These are phyloP conservation scores for Rachycentron canadum DNA, from an alignment of 2,797 vertebrate species.

Conservation along the genomic window DNA sequence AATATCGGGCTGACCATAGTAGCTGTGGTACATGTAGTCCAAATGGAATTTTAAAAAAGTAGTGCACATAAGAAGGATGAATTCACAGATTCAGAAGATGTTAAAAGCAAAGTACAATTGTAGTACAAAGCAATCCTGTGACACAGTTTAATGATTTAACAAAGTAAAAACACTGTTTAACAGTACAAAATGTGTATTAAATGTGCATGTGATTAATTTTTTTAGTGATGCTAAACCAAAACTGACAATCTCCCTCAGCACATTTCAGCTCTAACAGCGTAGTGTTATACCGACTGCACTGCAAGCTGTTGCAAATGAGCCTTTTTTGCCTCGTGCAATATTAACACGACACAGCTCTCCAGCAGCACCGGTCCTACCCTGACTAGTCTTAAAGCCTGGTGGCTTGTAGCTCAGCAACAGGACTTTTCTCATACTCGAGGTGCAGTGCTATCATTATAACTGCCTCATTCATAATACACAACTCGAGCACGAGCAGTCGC, in stretches of 20 bases:
- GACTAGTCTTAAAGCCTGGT: slow-evolving; percentile 22
- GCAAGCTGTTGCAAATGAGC: slow-evolving; percentile 32
- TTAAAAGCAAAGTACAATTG: background rate
- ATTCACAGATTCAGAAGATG: slow-evolving; percentile 25
- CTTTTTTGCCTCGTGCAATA: slow-evolving; percentile 17
- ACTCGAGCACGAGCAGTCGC: slow-evolving; percentile 46
- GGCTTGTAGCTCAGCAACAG: slow-evolving; percentile 55
- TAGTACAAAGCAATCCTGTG: background rate
- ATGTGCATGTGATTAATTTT: slow-evolving; percentile 5
- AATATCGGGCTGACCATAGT: slow-evolving; percentile 49
- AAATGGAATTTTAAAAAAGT: slow-evolving; percentile 58
- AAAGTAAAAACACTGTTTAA: background rate
- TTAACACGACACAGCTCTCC: slow-evolving; percentile 36
- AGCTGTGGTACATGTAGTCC: slow-evolving; percentile 52
- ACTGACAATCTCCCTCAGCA: slow-evolving; percentile 2
- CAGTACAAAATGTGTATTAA: background rate
- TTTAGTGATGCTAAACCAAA: slow-evolving; percentile 18
- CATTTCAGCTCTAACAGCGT: background rate
- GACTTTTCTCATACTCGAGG: slow-evolving; percentile 40
- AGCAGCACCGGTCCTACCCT: slow-evolving; percentile 10
- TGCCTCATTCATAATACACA: slow-evolving; percentile 68
- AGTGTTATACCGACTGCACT: slow-evolving; percentile 2
- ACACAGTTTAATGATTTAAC: slow-evolving; percentile 1
- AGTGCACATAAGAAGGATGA: slow-evolving; percentile 22
- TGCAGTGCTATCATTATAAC: slow-evolving; percentile 58